Evolutionary conservation across 2,113 vertebrate species (phyloP), one percentile per base, ranked within the genome.

Genomic region (Pandion haliaetus): DNA sequence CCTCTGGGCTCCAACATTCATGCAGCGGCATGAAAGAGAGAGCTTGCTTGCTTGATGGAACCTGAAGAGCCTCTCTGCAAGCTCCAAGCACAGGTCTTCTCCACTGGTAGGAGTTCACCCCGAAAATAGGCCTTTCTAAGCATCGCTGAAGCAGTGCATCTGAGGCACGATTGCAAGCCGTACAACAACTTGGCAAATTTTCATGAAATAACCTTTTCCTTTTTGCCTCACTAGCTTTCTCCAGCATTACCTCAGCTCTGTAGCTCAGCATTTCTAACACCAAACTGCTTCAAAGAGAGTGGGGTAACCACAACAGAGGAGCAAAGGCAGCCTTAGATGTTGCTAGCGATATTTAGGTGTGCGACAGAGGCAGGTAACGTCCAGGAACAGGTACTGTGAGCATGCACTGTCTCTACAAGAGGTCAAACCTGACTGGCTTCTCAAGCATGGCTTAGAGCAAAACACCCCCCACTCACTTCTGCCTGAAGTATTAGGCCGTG

Each of bases 301-400:
- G 3, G 86, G 61, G 40, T 57, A 96, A 95, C 59, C 82, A 78
- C 57, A 92, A 50, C 32, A 95, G 59, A 86, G 32, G 17, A 83
- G 29, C 45, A 67, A 65, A 86, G 42, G 42, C 49, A 92, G 12
- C 23, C 31, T 83, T 20, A 90, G 50, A 50, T n/a, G 28, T 20
- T 47, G 29, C 34, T 38, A 55, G 47, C 0, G 4, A 76, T 42
- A 42, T 8, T 29, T 14, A 32, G 26, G 59, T 58, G 36, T n/a
- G 52, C 17, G 57, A 89, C 57, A 69, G 47, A 55, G 23, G 28
- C 3, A 74, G 24, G 25, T 6, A 87, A 79, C 4, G 10, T 28
- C 24, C 62, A 91, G 54, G 15, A 81, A 59, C 0, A 10, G 57
- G 47, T 5, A 8, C 25, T 1, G 1, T 15, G 17, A 88, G 26